phyloP scores from a whole-genome alignment of 2,797 vertebrate species.

The Galagoides demidoff region DNA sequence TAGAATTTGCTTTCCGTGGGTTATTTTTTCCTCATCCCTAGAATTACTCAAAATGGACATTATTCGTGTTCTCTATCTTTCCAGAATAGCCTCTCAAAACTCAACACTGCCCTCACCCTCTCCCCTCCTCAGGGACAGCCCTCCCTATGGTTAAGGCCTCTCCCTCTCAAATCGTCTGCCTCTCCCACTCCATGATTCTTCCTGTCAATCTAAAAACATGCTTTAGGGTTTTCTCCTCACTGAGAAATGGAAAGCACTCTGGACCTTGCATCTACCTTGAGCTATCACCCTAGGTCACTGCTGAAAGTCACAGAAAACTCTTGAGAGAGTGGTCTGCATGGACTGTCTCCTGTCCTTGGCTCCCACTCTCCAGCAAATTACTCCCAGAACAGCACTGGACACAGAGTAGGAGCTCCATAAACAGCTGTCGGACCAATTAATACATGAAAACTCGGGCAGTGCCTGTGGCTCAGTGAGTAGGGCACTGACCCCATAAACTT shows the following conservation, averaged over 20 bases:
- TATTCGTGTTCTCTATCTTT: background rate
- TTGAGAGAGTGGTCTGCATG: background rate
- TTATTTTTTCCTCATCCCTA: background rate
- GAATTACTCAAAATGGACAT: background rate
- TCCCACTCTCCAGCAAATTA: background rate
- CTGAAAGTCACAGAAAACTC: background rate
- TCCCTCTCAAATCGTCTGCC: background rate
- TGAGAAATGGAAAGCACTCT: background rate
- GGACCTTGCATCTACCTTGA: background rate
- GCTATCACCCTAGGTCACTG: background rate
- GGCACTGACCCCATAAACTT: too few species aligned
- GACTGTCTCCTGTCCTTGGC: too few species aligned
- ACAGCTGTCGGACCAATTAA: background rate
- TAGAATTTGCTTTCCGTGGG: background rate
- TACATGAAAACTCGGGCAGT: background rate
- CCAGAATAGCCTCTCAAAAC: background rate
- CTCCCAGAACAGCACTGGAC: background rate
- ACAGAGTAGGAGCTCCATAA: background rate
- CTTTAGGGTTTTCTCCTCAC: background rate
- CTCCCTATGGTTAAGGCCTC: fast-evolving
- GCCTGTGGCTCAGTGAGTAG: too few species aligned
- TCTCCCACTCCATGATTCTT: background rate
- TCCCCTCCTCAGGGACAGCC: too few species aligned
- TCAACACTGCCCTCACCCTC: fast-evolving
- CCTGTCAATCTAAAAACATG: background rate